Conservation (phyloP, 1,140 invertebrate species). For the Homalodisca vitripennis region DNA sequence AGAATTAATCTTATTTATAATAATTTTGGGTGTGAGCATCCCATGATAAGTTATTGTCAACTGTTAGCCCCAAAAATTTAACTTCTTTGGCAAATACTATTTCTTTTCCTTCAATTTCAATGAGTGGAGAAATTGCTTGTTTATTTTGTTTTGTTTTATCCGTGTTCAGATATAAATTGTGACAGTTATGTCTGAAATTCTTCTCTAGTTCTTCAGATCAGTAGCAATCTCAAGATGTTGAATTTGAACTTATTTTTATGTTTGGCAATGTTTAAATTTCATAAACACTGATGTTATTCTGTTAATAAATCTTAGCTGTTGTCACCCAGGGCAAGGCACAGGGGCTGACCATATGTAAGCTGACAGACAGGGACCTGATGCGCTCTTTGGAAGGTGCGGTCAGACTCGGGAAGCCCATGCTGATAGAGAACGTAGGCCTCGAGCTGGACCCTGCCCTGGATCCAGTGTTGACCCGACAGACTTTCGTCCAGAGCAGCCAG, state of each 20-base stretch:
- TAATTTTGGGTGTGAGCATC: no score
- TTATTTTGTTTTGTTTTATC: background rate
- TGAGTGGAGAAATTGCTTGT: no score
- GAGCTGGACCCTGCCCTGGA: conserved; percentile 66
- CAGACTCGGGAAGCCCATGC: conserved; percentile 63
- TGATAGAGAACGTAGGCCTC: conserved; percentile 62
- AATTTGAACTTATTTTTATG: background rate
- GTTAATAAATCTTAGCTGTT: background rate
- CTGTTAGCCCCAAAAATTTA: no score
- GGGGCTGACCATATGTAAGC: conserved; percentile 58
- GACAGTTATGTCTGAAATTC: background rate
- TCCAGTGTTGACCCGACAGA: conserved; percentile 57
- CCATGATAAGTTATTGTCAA: no score
- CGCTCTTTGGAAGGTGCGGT: conserved; percentile 71
- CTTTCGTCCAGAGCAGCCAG: conserved; percentile 50
- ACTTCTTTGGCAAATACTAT: no score
- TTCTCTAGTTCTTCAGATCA: background rate
- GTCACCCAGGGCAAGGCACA: conserved; percentile 55
- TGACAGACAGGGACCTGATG: conserved; percentile 66
- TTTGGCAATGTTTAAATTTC: background rate
- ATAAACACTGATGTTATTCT: background rate
- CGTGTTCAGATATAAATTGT: background rate
- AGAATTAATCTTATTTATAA: no score
- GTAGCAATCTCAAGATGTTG: background rate
- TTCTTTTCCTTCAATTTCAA: no score